A percentile compares a stretch with the other conserved stretches of the same genome.
These are phyloP conservation scores for Pediacus dermestoides DNA, from an alignment of 2,888 invertebrate genomes.

Conservation along the genomic window DNA sequence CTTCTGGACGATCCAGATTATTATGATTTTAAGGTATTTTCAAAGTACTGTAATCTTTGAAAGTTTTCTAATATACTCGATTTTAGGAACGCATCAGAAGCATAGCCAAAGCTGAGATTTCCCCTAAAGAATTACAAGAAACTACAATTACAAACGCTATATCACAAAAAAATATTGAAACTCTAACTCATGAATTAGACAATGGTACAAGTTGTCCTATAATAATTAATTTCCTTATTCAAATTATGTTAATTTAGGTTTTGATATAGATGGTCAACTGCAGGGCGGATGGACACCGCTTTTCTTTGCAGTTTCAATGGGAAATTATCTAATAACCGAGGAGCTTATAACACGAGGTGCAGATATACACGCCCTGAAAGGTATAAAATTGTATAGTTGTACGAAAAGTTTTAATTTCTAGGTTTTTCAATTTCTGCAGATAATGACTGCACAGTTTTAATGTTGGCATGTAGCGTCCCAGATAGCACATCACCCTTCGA, in stretches of 20 bases:
- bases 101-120: conserved; percentile 19
- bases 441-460: conserved; percentile 60
- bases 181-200: conserved; percentile 31
- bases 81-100: too few species aligned
- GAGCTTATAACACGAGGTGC: conserved; percentile 56
- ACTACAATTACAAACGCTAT: conserved; percentile 28
- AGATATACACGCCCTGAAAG: conserved; percentile 51
- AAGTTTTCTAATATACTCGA: too few species aligned
- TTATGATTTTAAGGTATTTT: conserved; percentile 16
- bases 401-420: conserved; percentile 11
- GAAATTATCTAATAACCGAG: conserved; percentile 53
- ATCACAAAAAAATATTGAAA: conserved; percentile 22
- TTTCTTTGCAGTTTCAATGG: conserved; percentile 59
- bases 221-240: neutral
- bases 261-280: conserved; percentile 48
- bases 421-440: conserved; percentile 49
- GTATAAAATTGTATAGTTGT: conserved; percentile 12
- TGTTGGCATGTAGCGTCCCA: conserved; percentile 60
- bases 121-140: conserved; percentile 17
- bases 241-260: conserved; percentile 22
- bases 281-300: conserved; percentile 61
- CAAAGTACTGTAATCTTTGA: too few species aligned
- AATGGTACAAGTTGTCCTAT: conserved; percentile 39
- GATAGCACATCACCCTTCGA: conserved; percentile 47
- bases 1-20: conserved; percentile 25